A percentile compares a stretch with the other conserved stretches of the same genome.
Conservation (phyloP, 2,797 vertebrate species). For the Sebastes trivittatus region DNA sequence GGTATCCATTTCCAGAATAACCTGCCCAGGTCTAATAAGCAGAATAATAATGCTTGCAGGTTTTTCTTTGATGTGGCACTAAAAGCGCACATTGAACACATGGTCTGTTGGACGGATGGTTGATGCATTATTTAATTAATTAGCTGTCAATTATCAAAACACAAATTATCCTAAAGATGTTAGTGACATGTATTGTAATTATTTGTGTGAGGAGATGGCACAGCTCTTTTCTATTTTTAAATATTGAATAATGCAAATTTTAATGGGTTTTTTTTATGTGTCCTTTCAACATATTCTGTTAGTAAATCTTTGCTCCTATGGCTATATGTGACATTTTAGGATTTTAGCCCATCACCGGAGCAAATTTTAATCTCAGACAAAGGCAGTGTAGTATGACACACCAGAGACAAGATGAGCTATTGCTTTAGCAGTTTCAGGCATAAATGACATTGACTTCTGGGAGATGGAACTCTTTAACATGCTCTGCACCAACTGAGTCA, state of each 20-base stretch:
- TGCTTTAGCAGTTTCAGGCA: constrained; percentile 78
- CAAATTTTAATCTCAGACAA: constrained; percentile 76
- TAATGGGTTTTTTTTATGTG: not conserved
- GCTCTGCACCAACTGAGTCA: constrained; percentile 85
- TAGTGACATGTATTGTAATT: constrained; percentile 23
- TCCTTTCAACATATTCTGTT: constrained; percentile 8
- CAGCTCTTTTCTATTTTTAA: not conserved
- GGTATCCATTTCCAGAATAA: constrained; percentile 78
- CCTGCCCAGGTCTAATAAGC: constrained; percentile 79
- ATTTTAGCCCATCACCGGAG: constrained; percentile 49
- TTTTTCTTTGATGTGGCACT: constrained; percentile 67
- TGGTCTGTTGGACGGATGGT: constrained; percentile 28
- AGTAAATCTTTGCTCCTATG: constrained; percentile 39
- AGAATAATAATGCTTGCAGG: constrained; percentile 72
- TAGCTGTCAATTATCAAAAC: constrained; percentile 66
- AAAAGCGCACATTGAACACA: constrained; percentile 56
- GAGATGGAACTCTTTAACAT: constrained; percentile 83
- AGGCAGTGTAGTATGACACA: constrained; percentile 78
- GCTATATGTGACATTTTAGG: constrained; percentile 55
- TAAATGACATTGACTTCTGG: constrained; percentile 84
- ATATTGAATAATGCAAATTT: not conserved
- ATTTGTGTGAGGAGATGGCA: constrained; percentile 9
- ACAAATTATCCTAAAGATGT: constrained; percentile 49
- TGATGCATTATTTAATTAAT: constrained; percentile 68
- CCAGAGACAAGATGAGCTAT: constrained; percentile 80